Percentiles rank a stretch among this genome's conserved stretches.
phyloP scores from a whole-genome alignment of 2,888 invertebrate genomes.

The Xiphydria camelus region DNA sequence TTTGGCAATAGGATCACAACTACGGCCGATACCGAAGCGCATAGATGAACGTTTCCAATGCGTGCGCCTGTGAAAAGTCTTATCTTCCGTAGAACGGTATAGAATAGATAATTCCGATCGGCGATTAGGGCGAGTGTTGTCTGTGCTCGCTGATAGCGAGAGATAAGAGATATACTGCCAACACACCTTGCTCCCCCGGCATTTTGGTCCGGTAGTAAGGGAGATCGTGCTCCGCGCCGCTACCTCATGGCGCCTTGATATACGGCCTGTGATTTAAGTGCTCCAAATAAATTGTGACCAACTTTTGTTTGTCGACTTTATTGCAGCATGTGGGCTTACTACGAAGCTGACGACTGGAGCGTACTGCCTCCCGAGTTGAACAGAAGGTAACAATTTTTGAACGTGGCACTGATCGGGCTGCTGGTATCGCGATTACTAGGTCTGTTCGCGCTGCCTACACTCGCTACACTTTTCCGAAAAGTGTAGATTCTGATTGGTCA shows the following conservation, averaged over 20 bases:
- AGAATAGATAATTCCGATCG: slow-evolving; percentile 9
- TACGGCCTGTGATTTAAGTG: slow-evolving; percentile 25
- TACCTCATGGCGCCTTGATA: slow-evolving; percentile 23
- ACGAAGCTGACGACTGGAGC: slow-evolving; percentile 80
- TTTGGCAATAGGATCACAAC: too few species aligned
- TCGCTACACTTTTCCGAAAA: too few species aligned
- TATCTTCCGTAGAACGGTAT: too few species aligned
- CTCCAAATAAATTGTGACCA: slow-evolving; percentile 11
- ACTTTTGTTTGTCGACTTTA: slow-evolving; percentile 6
- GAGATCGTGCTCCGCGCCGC: too few species aligned
- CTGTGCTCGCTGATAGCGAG: slow-evolving; percentile 38
- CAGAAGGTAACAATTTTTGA: slow-evolving; percentile 68
- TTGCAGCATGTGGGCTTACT: slow-evolving; percentile 63
- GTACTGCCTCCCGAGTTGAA: slow-evolving; percentile 83
- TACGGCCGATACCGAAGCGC: too few species aligned
- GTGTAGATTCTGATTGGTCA: too few species aligned
- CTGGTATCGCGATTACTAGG: too few species aligned
- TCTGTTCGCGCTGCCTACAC: background rate
- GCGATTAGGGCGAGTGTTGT: slow-evolving; percentile 6
- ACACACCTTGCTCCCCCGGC: slow-evolving; percentile 32
- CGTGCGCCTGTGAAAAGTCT: too few species aligned
- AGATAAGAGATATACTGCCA: slow-evolving; percentile 54
- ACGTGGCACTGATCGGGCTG: too few species aligned
- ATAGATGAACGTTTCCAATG: too few species aligned
- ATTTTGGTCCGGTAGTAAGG: too few species aligned